phyloP scores from a whole-genome alignment of 2,888 invertebrate species.

The Alsophila aescularia region DNA sequence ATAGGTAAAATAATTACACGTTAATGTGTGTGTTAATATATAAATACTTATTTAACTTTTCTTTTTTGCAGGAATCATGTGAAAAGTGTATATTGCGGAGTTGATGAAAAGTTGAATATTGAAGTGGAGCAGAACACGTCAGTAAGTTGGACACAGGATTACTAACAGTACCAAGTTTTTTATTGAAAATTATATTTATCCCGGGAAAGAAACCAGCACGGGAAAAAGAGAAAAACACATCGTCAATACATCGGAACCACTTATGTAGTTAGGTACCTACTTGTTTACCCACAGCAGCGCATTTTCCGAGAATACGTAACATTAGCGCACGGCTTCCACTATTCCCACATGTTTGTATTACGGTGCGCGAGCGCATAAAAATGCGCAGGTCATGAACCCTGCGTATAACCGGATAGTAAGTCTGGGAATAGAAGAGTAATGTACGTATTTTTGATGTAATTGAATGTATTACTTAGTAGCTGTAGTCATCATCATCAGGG shows the following conservation, averaged over 20 bases:
- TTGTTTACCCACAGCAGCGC: not conserved
- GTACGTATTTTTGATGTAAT: too few relatives aligned
- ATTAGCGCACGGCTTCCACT: conserved; percentile 17
- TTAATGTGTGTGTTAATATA: not conserved
- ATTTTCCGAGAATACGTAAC: conserved; percentile 32
- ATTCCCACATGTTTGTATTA: conserved; percentile 31
- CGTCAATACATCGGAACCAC: too few relatives aligned
- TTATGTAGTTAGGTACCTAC: not conserved
- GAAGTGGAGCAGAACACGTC: too few relatives aligned
- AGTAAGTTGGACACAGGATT: too few relatives aligned
- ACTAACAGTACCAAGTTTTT: too few relatives aligned
- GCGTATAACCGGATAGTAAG: too few relatives aligned
- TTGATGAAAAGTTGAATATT: not conserved
- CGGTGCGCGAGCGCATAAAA: conserved; percentile 29
- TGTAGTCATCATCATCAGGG: too few relatives aligned
- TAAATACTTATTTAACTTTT: not conserved
- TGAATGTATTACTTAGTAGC: too few relatives aligned
- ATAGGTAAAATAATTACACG: not conserved
- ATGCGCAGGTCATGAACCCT: conserved; percentile 36
- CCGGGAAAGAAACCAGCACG: too few relatives aligned
- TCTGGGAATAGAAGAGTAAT: too few relatives aligned
- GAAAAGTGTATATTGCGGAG: not conserved
- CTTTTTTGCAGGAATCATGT: conserved; percentile 2
- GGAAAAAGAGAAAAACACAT: too few relatives aligned
- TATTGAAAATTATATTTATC: too few relatives aligned